phyloP scores from a whole-genome alignment of 92 coral and sea anemone species.

The Montipora capitata region DNA sequence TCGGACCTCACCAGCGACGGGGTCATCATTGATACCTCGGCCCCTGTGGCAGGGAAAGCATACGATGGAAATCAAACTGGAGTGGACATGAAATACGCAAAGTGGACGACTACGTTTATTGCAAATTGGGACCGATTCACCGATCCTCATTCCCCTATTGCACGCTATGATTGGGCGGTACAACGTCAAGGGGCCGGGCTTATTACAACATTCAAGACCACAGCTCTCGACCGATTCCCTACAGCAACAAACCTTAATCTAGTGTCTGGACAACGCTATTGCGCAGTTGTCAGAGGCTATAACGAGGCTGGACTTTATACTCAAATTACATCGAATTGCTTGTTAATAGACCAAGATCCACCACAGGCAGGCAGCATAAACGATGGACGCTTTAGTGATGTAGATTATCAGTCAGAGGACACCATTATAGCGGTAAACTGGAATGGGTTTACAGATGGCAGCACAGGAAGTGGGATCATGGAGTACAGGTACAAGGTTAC shows the following conservation, averaged over 20 bases:
- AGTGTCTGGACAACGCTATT: constrained; percentile 88
- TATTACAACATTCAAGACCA: constrained; percentile 72
- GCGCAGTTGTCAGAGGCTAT: constrained; percentile 93
- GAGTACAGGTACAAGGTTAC: constrained; percentile 86
- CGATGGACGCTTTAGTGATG: constrained; percentile 87
- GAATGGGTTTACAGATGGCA: constrained; percentile 92
- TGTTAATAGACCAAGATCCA: constrained; percentile 92
- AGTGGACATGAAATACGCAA: constrained; percentile 83
- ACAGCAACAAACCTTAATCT: constrained; percentile 76
- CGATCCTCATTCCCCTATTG: constrained; percentile 90
- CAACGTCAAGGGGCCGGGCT: constrained; percentile 68
- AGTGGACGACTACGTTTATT: constrained; percentile 87
- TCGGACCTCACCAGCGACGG: constrained; percentile 91
- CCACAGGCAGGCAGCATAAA: constrained; percentile 90
- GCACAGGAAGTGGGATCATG: constrained; percentile 91
- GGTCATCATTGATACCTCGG: constrained; percentile 83
- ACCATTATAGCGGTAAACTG: constrained; percentile 86
- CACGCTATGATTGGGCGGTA: constrained; percentile 87
- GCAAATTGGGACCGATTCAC: constrained; percentile 93
- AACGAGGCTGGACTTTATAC: constrained; percentile 87
- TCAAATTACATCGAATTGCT: constrained; percentile 89
- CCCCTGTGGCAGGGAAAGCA: constrained; percentile 79
- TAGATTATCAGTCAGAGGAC: constrained; percentile 90
- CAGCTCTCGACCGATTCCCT: constrained; percentile 68
- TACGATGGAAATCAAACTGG: constrained; percentile 79